These are phyloP conservation scores for Notolabrus celidotus DNA, from an alignment of 2,797 vertebrate species.

Conservation along the genomic window DNA sequence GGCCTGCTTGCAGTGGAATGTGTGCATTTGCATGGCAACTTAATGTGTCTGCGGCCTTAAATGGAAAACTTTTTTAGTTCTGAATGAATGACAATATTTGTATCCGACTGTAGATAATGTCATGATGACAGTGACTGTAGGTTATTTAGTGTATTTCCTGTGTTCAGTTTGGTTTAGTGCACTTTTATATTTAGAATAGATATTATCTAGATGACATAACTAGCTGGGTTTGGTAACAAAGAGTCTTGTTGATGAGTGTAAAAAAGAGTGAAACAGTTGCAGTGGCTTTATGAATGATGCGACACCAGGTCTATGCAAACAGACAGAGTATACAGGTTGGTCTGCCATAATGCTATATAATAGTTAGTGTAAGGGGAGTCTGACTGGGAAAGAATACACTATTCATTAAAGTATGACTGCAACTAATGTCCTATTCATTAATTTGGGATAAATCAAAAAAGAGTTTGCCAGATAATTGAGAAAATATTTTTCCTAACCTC, in stretches of 20 bases:
- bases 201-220: constrained; percentile 47
- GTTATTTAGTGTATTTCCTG: constrained; percentile 66
- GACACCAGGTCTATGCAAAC: constrained; percentile 79
- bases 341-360: constrained; percentile 29
- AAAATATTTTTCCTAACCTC: not conserved
- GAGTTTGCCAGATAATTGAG: not conserved
- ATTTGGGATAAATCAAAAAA: not conserved
- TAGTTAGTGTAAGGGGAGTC: constrained; percentile 8
- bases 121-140: constrained; percentile 65
- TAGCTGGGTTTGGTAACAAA: constrained; percentile 51
- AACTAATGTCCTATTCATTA: not conserved
- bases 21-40: constrained; percentile 84
- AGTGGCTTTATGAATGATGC: constrained; percentile 53
- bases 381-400: constrained; percentile 12
- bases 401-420: not conserved
- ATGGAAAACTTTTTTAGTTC: constrained; percentile 45
- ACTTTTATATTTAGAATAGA: constrained; percentile 65
- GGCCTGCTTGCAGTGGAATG: constrained; percentile 81
- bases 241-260: constrained; percentile 32
- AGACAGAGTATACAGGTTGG: constrained; percentile 27
- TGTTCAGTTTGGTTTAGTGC: constrained; percentile 68
- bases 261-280: constrained; percentile 21
- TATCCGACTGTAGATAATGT: constrained; percentile 66
- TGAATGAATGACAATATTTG: constrained; percentile 64
- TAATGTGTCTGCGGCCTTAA: constrained; percentile 78